phyloP scores from a whole-genome alignment of 2,888 invertebrate species.

The Ectemnius continuus region DNA sequence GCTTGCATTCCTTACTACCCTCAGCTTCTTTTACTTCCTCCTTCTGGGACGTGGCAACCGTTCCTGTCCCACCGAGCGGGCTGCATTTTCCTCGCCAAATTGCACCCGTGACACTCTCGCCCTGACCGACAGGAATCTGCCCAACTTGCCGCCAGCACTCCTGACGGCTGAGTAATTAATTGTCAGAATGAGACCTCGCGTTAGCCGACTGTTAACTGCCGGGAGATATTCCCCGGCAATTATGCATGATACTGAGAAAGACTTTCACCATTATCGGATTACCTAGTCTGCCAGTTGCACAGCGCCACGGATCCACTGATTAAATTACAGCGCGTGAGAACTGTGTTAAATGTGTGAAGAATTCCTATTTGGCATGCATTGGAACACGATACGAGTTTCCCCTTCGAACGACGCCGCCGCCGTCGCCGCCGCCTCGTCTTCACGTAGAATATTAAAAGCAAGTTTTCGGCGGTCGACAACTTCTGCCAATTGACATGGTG shows the following conservation, averaged over 20 bases:
- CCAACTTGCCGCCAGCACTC: not conserved
- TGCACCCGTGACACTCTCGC: not conserved
- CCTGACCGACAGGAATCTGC: not conserved
- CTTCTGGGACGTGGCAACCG: not conserved
- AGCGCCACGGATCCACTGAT: not conserved
- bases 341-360: slow-evolving; percentile 31
- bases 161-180: slow-evolving; percentile 2
- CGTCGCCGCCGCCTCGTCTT: not conserved
- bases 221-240: not conserved
- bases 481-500: slow-evolving; percentile 11
- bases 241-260: not conserved
- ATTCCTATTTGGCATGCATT: slow-evolving; percentile 41
- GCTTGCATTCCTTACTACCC: slow-evolving; percentile 15
- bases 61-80: not conserved
- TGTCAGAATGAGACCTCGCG: not conserved
- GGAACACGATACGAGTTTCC: slow-evolving; percentile 17
- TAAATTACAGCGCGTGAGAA: slow-evolving; percentile 20
- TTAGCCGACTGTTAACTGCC: not conserved
- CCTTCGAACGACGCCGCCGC: not conserved
- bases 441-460: slow-evolving; percentile 36
- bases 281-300: not conserved
- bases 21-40: not conserved
- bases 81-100: not conserved
- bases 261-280: not conserved
- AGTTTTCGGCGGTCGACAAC: slow-evolving; percentile 18